Percentiles rank a stretch among this genome's conserved stretches.
phyloP scores from a whole-genome alignment of 2,888 invertebrate species.

The Sinodicranocentrus sp. region DNA sequence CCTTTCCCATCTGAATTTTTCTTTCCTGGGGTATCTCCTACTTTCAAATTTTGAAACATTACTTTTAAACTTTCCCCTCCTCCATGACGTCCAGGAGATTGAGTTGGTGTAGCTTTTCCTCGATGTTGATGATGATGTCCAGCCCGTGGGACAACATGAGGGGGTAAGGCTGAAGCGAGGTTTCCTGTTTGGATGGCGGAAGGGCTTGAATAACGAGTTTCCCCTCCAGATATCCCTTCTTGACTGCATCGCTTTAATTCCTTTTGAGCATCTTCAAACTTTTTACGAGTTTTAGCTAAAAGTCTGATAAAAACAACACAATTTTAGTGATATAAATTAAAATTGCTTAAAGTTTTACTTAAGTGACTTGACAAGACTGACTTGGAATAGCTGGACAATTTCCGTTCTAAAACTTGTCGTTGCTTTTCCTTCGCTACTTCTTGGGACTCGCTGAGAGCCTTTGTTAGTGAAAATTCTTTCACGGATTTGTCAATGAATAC shows the following conservation, averaged over 20 bases:
- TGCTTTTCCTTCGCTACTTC: constrained; percentile 88
- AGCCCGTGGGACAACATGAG: background rate
- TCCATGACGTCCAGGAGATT: background rate
- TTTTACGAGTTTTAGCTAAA: constrained; percentile 78
- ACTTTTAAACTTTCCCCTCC: constrained; percentile 36
- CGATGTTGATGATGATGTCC: constrained; percentile 32
- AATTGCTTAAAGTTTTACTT: too few relatives aligned
- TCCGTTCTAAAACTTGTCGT: constrained; percentile 76
- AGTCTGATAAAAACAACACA: constrained; percentile 73
- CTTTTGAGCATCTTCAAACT: constrained; percentile 78
- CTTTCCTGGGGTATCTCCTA: background rate
- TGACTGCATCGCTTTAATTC: constrained; percentile 75
- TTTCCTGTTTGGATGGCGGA: background rate
- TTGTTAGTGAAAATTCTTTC: constrained; percentile 83
- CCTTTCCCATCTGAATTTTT: constrained; percentile 2
- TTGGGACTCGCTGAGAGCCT: constrained; percentile 86
- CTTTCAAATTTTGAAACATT: constrained; percentile 48
- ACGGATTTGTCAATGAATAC: constrained; percentile 56
- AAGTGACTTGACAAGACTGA: constrained; percentile 21
- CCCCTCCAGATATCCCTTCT: constrained; percentile 42
- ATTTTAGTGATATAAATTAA: background rate
- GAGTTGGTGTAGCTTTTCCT: constrained; percentile 24
- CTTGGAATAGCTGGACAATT: constrained; percentile 76
- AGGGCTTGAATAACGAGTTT: constrained; percentile 34
- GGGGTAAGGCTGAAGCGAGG: background rate